Base-by-base conservation (phyloP, 2,888 invertebrate genomes). In the Terebella lapidaria region DNA sequence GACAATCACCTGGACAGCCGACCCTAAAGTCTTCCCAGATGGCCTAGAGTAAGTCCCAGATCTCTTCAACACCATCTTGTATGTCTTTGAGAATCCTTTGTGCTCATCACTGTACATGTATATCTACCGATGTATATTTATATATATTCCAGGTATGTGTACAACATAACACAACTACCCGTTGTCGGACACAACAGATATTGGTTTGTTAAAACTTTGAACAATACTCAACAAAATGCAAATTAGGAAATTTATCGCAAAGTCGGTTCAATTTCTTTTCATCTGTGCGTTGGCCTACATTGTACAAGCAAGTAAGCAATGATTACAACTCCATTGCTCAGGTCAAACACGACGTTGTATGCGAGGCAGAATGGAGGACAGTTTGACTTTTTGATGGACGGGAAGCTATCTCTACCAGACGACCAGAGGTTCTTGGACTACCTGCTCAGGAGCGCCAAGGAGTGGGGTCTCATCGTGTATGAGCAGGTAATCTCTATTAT, bases 401-500 rank as follows among this genome's bases (percentile, higher is more conserved):
- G 57, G n/a, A 54, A 54, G 61, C 55, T 35, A 15, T 52, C 56
- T 22, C 49, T 66, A 28, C 66, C 61, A 24, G 56, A 56, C 30
- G 67, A 58, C 22, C 58, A 73, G 70, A 58, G 35, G 27, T 75
- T 75, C 64, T 75, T 74, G 74, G 58, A 62, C 24, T 67, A 71
- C 52, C 54, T 75, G 18, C 70, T 75, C 55, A 55, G 51, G 5
- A 61, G 62, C 4, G 66, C 71, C 1, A 70, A 60, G 28, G 55
- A 67, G 53, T 74, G 74, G 74, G 71, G 71, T 4, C 54, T 75
- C 18, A 62, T 63, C 2, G 54, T 68, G 18, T 74, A 73, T 56
- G 74, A 74, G 64, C 74, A 75, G 70, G 71, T 72, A 5, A 5
- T n/a, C n/a, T n/a, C n/a, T n/a, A n/a, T 53, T 53, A 25, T 10